These are phyloP conservation scores for Picathartes gymnocephalus DNA, from an alignment of 2,113 vertebrate genomes.

Conservation along the genomic window DNA sequence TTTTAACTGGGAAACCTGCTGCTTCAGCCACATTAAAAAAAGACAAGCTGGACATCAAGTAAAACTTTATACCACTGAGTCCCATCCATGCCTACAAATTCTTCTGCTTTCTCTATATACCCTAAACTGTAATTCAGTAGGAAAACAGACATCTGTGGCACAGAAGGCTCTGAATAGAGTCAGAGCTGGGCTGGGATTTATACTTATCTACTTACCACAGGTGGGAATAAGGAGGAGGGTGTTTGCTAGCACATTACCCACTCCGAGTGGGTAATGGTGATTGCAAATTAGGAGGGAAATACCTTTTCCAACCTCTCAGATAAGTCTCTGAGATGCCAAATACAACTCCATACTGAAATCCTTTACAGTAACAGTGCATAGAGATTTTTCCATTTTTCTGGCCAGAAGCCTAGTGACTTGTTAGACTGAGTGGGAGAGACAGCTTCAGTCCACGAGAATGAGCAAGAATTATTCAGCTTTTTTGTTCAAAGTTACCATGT, in stretches of 20 bases:
- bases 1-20: background rate
- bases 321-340: background rate
- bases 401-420: background rate
- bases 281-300: background rate
- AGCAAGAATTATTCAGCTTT: background rate
- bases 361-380: background rate
- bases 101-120: background rate
- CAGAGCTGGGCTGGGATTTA: background rate
- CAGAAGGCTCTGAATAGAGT: background rate
- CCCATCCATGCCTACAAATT: background rate
- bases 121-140: background rate
- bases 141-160: background rate
- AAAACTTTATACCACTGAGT: background rate
- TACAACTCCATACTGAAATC: background rate
- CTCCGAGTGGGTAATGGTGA: background rate
- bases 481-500: background rate
- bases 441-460: background rate
- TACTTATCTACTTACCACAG: background rate
- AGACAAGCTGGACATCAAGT: background rate
- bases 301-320: background rate
- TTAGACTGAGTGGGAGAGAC: background rate
- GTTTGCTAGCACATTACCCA: background rate
- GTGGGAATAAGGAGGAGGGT: background rate
- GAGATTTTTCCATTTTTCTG: background rate
- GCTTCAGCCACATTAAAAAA: background rate